Percentiles rank a stretch among this genome's conserved stretches.
Evolutionary conservation across 2,113 vertebrate species (phyloP).

Genomic region (Conger conger): DNA sequence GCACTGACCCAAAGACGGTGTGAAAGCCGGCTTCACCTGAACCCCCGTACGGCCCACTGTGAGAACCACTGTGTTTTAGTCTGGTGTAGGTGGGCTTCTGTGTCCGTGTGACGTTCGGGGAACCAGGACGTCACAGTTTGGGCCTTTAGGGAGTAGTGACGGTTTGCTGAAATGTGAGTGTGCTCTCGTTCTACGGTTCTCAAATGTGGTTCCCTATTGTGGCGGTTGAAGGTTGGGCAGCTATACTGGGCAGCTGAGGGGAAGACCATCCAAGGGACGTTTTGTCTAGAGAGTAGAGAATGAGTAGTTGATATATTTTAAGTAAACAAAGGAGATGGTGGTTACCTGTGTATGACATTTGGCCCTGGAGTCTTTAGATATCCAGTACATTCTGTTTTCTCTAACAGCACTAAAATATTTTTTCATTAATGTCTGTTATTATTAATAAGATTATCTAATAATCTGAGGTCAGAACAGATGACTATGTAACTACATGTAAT

Average conservation of each 20-base stretch:
- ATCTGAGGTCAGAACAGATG: constrained; percentile 22
- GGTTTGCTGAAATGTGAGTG: neutral
- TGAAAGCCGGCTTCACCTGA: neutral
- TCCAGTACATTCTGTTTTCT: neutral
- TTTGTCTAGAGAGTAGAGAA: neutral
- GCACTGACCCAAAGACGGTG: neutral
- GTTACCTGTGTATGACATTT: neutral
- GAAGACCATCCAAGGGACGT: neutral
- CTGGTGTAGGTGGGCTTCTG: neutral
- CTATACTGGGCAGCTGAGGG: neutral
- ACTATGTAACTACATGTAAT: constrained; percentile 36
- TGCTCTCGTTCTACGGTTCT: neutral
- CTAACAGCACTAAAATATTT: constrained; percentile 12
- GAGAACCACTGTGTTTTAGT: neutral
- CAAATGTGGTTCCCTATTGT: neutral
- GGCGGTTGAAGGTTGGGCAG: neutral
- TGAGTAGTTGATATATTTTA: neutral
- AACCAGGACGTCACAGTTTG: neutral
- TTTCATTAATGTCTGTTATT: constrained; percentile 36
- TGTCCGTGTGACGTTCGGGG: neutral
- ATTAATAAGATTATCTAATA: neutral
- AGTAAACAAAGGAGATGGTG: neutral
- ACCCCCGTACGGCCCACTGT: neutral
- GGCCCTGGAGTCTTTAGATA: neutral
- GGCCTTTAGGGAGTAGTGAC: neutral